Evolutionary conservation across 2,888 invertebrate species (phyloP).

Genomic region (Euphydryas editha): DNA sequence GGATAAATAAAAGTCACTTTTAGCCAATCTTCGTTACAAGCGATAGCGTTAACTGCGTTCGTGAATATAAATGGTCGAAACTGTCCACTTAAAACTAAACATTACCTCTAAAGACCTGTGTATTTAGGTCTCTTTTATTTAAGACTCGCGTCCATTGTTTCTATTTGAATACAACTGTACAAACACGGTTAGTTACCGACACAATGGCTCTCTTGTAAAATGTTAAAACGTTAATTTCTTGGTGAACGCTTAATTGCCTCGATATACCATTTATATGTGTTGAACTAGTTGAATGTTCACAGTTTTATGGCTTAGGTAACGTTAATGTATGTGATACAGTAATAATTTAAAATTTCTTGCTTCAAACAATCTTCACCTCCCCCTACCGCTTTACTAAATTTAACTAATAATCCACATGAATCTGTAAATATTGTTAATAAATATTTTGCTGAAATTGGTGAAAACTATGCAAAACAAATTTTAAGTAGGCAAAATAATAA

Average conservation of each 20-base stretch:
- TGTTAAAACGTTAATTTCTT: conserved; percentile 39
- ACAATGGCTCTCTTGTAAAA: conserved; percentile 39
- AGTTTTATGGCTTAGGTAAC: background rate
- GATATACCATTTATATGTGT: conserved; percentile 31
- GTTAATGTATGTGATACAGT: conserved; percentile 1
- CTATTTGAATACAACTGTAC: conserved; percentile 40
- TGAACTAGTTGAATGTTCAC: conserved; percentile 12
- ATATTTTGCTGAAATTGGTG: no score
- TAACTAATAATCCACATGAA: no score
- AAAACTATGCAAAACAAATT: no score
- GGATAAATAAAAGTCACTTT: background rate
- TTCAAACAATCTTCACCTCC: no score
- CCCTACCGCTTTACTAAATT: no score
- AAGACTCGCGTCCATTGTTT: conserved; percentile 36
- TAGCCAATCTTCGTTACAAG: background rate
- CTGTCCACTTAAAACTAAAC: conserved; percentile 41
- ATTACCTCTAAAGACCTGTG: conserved; percentile 33
- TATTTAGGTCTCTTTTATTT: conserved; percentile 40
- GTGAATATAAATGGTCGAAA: conserved; percentile 30
- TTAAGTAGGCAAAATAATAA: no score
- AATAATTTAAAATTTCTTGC: background rate
- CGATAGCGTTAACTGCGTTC: conserved; percentile 13
- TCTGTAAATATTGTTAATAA: no score
- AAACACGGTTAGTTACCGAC: conserved; percentile 40
- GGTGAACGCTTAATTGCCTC: conserved; percentile 39